Base-by-base conservation (phyloP, 2,797 vertebrate species). In the Rousettus madagascariensis region DNA sequence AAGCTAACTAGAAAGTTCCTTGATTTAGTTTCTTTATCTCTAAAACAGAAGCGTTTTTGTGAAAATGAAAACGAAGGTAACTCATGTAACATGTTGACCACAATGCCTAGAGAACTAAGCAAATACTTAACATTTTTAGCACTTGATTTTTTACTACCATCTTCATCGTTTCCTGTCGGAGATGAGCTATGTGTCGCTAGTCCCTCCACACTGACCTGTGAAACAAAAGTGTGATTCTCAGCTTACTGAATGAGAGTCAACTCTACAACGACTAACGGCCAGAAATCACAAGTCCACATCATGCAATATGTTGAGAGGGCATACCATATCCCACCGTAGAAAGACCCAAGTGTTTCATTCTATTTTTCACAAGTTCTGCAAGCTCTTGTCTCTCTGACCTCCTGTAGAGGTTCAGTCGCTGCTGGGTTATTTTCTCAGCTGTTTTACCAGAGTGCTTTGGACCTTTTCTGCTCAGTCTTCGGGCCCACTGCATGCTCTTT, bases 321-420 rank as follows among this genome's bases (percentile, higher is more conserved):
- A 8, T 99, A 99, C 99, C 99, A 0, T 99, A 98, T 92, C 98
- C 98, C 88, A 97, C 95, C 55, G 98, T 98, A 83, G 98, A 98
- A 86, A 99, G 99, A 85, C 99, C 99, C 94, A 99, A 96, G 86
- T 99, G 99, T 96, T 98, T 98, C 99, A 99, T 99, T 95, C 99
- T 98, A 95, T 99, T 99, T 97, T 99, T 99, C 94, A 99, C 99
- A 16, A 99, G 98, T 96, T 99, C 98, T 74, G 98, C 98, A 17
- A 99, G 98, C 96, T 99, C 99, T 97, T 99, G 99, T 85, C 49
- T 49, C 49, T 49, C 99, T 26, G 99, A 99, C 78, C 98, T 98
- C 92, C 98, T 98, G 96, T 98, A 98, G 74, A 99, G 98, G 94
- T 98, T 98, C 96, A 98, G 97, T 22, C 98, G 96, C 96, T 98